These are phyloP conservation scores for Idaea straminata DNA, from an alignment of 2,888 invertebrate genomes.

Conservation along the genomic window DNA sequence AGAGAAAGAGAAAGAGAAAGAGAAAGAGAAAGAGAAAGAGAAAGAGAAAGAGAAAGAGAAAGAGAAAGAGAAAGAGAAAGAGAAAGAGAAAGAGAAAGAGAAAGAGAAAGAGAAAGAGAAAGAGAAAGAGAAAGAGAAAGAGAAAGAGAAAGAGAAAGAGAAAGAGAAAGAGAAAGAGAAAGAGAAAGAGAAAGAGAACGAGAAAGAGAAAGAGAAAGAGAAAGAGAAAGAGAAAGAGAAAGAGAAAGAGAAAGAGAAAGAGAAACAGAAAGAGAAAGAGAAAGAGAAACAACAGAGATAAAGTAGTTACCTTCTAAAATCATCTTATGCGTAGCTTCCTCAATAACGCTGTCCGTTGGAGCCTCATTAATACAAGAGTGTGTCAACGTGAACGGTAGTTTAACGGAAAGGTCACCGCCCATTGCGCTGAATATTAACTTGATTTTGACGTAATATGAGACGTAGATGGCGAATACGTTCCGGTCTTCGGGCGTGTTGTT, in stretches of 20 bases:
- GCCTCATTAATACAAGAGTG: constrained; percentile 85
- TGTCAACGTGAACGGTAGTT: constrained; percentile 89
- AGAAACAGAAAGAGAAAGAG: not conserved
- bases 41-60: not conserved
- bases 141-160: not conserved
- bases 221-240: not conserved
- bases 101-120: not conserved
- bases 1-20: too few species aligned
- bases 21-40: not conserved
- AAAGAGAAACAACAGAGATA: not conserved
- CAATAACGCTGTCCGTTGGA: constrained; percentile 75
- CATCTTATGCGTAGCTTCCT: constrained; percentile 72
- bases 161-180: not conserved
- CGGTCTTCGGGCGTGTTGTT: constrained; percentile 84
- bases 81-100: not conserved
- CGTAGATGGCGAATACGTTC: constrained; percentile 94
- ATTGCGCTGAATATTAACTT: constrained; percentile 89
- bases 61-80: not conserved
- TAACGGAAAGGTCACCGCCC: constrained; percentile 89
- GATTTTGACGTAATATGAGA: constrained; percentile 94
- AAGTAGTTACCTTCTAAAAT: constrained; percentile 56
- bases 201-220: not conserved
- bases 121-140: not conserved
- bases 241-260: too few species aligned
- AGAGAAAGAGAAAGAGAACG: too few species aligned